Conservation (phyloP, 1,140 invertebrate species). For the Acyrthosiphon pisum region DNA sequence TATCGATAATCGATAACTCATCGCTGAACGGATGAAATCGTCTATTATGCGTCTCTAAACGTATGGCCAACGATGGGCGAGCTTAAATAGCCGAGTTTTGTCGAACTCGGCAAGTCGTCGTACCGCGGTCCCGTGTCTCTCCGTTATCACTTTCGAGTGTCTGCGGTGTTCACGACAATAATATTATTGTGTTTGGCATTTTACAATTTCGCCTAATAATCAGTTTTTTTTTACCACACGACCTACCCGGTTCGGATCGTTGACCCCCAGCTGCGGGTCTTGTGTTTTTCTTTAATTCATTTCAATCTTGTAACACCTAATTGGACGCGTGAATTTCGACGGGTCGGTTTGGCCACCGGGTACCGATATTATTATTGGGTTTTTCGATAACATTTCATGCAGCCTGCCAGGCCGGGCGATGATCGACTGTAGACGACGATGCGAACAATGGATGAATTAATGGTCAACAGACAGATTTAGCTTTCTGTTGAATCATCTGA, state of each 20-base stretch:
- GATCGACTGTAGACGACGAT: not conserved
- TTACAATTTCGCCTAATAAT: too few relatives aligned
- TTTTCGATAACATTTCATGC: not conserved
- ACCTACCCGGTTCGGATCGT: not conserved
- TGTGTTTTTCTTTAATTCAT: not conserved
- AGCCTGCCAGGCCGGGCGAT: not conserved
- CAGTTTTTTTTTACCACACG: not conserved
- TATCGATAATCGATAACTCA: not conserved
- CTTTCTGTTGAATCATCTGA: not conserved
- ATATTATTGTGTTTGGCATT: not conserved
- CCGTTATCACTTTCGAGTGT: not conserved
- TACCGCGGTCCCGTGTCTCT: not conserved
- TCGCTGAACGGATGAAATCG: not conserved
- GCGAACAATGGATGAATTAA: not conserved
- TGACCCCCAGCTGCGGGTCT: not conserved
- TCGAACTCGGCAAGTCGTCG: not conserved
- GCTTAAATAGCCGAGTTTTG: not conserved
- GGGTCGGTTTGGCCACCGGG: not conserved
- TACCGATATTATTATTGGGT: not conserved
- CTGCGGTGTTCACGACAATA: not conserved
- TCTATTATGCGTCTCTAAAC: not conserved
- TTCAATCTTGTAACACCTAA: too few relatives aligned
- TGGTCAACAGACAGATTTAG: not conserved
- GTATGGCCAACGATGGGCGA: not conserved
- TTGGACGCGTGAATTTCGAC: too few relatives aligned